Conservation (phyloP, 1,140 invertebrate genomes). For the Gonatopus flavifemur region DNA sequence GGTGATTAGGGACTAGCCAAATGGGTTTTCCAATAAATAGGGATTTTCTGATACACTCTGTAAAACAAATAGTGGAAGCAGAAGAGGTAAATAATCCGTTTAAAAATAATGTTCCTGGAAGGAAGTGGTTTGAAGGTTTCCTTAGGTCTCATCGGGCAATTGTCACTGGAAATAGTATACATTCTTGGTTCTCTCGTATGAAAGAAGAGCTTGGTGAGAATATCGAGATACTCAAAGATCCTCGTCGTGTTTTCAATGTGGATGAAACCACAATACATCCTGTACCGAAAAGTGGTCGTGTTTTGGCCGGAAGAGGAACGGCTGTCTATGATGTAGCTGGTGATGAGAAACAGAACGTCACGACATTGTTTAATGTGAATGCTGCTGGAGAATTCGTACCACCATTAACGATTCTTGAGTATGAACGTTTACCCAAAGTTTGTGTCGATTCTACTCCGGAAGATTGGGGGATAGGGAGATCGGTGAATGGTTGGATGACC, state of each 20-base stretch:
- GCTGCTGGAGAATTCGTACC: conserved; percentile 35
- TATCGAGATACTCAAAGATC: too few species aligned
- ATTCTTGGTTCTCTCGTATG: conserved; percentile 29
- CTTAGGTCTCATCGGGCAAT: conserved; percentile 22
- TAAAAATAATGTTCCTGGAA: conserved; percentile 24
- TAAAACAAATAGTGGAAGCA: conserved; percentile 21
- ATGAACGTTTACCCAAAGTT: too few species aligned
- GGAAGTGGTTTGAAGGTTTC: conserved; percentile 32
- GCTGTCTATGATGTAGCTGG: conserved; percentile 29
- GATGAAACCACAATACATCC: conserved; percentile 35
- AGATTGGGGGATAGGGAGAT: too few species aligned
- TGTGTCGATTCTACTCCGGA: conserved; percentile 16
- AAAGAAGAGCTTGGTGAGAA: conserved; percentile 18
- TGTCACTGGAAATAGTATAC: conserved; percentile 28
- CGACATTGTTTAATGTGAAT: conserved; percentile 38
- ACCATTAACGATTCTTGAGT: conserved; percentile 35
- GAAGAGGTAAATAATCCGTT: conserved; percentile 9
- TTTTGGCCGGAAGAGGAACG: conserved; percentile 39
- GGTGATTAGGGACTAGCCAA: conserved; percentile 13
- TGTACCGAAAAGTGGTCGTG: conserved; percentile 29
- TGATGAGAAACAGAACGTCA: conserved; percentile 46
- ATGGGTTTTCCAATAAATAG: conserved; percentile 31
- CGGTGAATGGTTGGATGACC: too few species aligned
- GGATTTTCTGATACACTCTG: conserved; percentile 25
- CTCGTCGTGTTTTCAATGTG: too few species aligned